Conservation (phyloP, 2,113 vertebrate genomes). For the Stegostoma tigrinum region DNA sequence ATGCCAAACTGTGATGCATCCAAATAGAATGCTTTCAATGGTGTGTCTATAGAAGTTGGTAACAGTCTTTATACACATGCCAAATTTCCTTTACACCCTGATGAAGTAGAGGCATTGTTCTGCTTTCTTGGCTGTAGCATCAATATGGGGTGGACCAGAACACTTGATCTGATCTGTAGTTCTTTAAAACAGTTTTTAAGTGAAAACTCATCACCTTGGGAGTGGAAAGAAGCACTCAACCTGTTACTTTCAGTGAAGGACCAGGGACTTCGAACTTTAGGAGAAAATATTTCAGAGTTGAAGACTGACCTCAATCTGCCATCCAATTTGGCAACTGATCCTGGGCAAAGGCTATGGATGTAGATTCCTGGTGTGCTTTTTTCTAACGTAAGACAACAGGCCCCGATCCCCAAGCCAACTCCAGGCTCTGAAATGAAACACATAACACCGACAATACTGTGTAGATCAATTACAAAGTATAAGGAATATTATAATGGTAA, state of each 20-base stretch:
- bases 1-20: no score
- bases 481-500: not conserved
- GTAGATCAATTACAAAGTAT: not conserved
- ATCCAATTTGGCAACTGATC: slow-evolving; percentile 92
- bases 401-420: slow-evolving; percentile 86
- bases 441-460: not conserved
- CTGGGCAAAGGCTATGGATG: slow-evolving; percentile 86
- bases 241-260: not conserved
- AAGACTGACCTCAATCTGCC: slow-evolving; percentile 75
- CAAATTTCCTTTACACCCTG: no score
- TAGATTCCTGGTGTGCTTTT: slow-evolving; percentile 83
- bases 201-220: not conserved
- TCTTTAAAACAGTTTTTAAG: not conserved
- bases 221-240: not conserved
- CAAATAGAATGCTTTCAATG: no score
- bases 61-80: no score
- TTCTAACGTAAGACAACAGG: slow-evolving; percentile 80
- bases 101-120: no score
- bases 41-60: no score
- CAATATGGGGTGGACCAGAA: no score
- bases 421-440: slow-evolving; percentile 64
- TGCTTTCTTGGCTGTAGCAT: no score
- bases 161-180: not conserved
- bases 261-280: not conserved
- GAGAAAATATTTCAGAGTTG: not conserved